Conservation (phyloP, 2,888 invertebrate species). For the Morpho deidamia region DNA sequence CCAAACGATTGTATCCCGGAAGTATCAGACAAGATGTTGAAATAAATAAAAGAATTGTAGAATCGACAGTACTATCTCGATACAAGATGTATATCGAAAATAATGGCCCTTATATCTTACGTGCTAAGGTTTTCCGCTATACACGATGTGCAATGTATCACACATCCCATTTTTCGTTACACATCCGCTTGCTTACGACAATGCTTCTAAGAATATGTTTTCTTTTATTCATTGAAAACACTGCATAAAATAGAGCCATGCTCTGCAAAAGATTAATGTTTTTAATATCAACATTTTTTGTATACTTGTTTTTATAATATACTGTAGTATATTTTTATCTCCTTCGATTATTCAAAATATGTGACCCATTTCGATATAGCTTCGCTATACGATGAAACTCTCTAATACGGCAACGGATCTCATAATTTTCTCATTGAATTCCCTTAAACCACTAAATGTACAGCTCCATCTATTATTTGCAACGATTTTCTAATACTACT, state of each 20-base stretch:
- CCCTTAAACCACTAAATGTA: no score
- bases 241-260: slow-evolving; percentile 41
- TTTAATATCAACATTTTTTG: not conserved
- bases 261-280: slow-evolving; percentile 6
- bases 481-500: no score
- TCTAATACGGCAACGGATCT: no score
- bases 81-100: slow-evolving; percentile 11
- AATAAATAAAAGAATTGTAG: slow-evolving; percentile 58
- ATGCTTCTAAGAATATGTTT: slow-evolving; percentile 48
- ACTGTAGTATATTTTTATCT: no score
- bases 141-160: slow-evolving; percentile 24
- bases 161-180: slow-evolving; percentile 13
- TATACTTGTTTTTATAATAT: no score
- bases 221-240: slow-evolving; percentile 44
- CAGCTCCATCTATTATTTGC: no score
- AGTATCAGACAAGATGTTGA: slow-evolving; percentile 64
- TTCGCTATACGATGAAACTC: no score
- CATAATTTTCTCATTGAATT: no score
- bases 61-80: slow-evolving; percentile 62
- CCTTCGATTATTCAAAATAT: no score
- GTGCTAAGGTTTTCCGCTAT: not conserved
- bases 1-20: slow-evolving; percentile 57
- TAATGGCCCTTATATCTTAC: slow-evolving; percentile 6
- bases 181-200: slow-evolving; percentile 49
- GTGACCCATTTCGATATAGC: no score